Evolutionary conservation across 2,888 invertebrate genomes (phyloP), one percentile per base, ranked within the genome.

Genomic region (Blera fallax): DNA sequence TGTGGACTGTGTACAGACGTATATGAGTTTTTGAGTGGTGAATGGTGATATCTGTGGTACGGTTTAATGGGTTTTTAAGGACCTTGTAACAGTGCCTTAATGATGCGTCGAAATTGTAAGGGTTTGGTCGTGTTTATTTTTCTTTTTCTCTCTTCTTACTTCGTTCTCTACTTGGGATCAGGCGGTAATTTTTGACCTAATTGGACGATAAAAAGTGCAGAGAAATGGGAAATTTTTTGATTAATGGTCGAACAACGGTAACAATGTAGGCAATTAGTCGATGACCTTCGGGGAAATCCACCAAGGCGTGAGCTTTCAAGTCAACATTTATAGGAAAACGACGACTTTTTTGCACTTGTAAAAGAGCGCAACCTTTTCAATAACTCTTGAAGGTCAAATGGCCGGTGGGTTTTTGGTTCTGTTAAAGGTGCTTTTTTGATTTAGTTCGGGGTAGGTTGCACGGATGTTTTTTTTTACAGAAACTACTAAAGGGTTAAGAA

Each of bases 41-140:
- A 56, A 50, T 58, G 60, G 40, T 60, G 48, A 69, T 83, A 69
- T 79, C 62, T 84, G 79, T 62, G 79, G 74, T 74, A 50, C 27
- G 18, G 43, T 74, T 79, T 84, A 84, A 84, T 79, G 83, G 79
- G 27, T 32, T 79, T 84, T 79, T 84, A 79, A 84, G 74, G 83
- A 74, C 67, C 56, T 79, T 79, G 54, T 50, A 40, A 40, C 60
- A 18, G 58, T 48, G 54, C 54, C 73, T 79, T 83, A 84, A 84
- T 84, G 79, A 69, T 29, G n/a, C 8, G 14, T 3, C 24, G 40
- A 72, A 48, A 54, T 62, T 58, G 58, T 58, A 14, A 32, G 29
- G 40, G 27, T 40, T 37, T 45, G 37, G 6, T 24, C 27, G 37
- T 5, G 4, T 1, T 58, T 52, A 27, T 8, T 37, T 11, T 72